Evolutionary conservation across 2,888 invertebrate genomes (phyloP).

Genomic region (Hyposoter didymator): DNA sequence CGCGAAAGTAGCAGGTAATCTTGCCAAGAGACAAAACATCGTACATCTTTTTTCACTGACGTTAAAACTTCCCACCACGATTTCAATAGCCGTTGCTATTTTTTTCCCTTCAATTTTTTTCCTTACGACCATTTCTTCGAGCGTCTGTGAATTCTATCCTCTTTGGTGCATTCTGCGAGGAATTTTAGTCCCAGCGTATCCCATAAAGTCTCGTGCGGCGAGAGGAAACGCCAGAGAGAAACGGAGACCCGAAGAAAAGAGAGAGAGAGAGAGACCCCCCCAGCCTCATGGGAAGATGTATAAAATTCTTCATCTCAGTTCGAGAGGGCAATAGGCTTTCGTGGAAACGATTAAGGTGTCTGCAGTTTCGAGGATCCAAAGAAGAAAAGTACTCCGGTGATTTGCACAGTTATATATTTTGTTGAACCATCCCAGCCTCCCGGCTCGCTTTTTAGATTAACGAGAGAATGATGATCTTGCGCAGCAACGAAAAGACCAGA

Average conservation of each 20-base stretch:
- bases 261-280: background rate
- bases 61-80: conserved; percentile 1
- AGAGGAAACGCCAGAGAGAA: conserved; percentile 14
- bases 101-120: conserved; percentile 9
- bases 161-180: conserved; percentile 22
- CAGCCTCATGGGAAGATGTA: conserved; percentile 38
- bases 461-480: conserved; percentile 33
- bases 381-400: conserved; percentile 37
- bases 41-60: conserved; percentile 1
- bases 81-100: conserved; percentile 12
- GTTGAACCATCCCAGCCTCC: conserved; percentile 13
- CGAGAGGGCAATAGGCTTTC: conserved; percentile 57
- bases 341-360: conserved; percentile 66
- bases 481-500: conserved; percentile 1
- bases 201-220: conserved; percentile 41
- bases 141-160: conserved; percentile 2
- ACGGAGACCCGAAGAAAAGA: background rate
- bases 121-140: background rate
- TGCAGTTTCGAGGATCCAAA: conserved; percentile 60
- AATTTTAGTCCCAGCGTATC: conserved; percentile 37
- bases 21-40: conserved; percentile 5
- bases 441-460: conserved; percentile 31
- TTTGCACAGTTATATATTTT: conserved; percentile 30
- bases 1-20: conserved; percentile 9
- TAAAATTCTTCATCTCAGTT: conserved; percentile 51